Evolutionary conservation across 2,888 invertebrate species (phyloP), one percentile per base, ranked within the genome.

Genomic region (Drosophila melanosoma): DNA sequence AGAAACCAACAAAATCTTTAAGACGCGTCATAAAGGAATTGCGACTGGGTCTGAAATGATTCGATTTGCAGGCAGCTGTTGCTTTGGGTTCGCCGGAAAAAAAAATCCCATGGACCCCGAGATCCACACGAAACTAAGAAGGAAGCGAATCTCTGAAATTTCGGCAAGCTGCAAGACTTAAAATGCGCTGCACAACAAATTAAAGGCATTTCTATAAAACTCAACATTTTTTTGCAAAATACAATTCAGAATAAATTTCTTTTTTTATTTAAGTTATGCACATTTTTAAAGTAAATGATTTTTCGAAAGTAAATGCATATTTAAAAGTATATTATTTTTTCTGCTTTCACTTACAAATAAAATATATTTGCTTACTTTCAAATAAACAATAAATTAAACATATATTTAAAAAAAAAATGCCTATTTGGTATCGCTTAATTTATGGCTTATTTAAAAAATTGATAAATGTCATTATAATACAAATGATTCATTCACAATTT

Each of bases 41-140:
- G 67, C 32, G 49, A 58, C 66, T 70, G 75, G 56, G 54, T 59
- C 60, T 20, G 64, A 52, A 49, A 66, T 73, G 56, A 73, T 66
- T 74, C 79, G 64, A 83, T 68, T 79, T 74, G 69, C 82, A 70
- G 75, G 88, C 89, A 88, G 90, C 76, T 87, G 86, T 77, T 84
- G 79, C 66, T 68, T 58, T 49, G 54, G 58, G 45, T 69, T 61
- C 57, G 67, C 71, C 68, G 49, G 45, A 10, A 79, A 11, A 17
- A 17, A 26, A 26, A 56, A 42, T 71, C 81, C 65, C 64, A 60
- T 72, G 78, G 61, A 81, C 62, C 35, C 48, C 23, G 32, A 64
- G 35, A 72, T 49, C 48, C 40, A 49, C 33, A 40, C 15, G 3
- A 52, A 64, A 36, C 42, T 36, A 23, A 33, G 33, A 57, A 36